phyloP scores from a whole-genome alignment of 1,140 invertebrate species.

The Sarcophaga peregrina region DNA sequence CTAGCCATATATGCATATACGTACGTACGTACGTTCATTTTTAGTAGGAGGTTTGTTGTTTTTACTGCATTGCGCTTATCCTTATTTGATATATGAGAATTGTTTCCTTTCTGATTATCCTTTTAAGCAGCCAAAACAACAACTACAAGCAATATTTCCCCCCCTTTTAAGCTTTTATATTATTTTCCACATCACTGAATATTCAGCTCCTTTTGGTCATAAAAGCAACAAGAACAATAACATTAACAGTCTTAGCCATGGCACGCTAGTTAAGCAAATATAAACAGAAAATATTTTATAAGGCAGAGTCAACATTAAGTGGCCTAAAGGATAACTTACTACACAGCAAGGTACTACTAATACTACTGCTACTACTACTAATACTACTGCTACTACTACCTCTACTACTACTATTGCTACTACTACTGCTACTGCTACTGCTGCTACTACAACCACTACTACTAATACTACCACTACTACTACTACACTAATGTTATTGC shows the following conservation, averaged over 20 bases:
- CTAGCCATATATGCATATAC: no score
- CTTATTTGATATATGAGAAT: conserved; percentile 66
- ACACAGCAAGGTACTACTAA: background rate
- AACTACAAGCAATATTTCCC: background rate
- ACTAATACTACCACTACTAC: background rate
- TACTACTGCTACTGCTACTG: background rate
- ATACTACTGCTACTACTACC: background rate
- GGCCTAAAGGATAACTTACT: conserved; percentile 30
- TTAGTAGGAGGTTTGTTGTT: conserved; percentile 50
- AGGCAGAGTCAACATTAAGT: conserved; percentile 19
- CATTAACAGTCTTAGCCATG: no score
- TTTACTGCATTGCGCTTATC: conserved; percentile 67
- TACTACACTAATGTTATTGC: no score
- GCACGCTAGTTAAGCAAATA: conserved; percentile 32
- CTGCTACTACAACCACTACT: background rate
- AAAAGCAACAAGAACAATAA: background rate
- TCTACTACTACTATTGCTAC: background rate
- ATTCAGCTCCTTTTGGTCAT: conserved; percentile 23
- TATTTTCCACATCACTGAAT: conserved; percentile 39
- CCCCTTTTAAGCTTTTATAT: conserved; percentile 26
- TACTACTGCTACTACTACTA: background rate
- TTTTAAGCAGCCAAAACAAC: conserved; percentile 12
- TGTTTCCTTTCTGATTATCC: conserved; percentile 53
- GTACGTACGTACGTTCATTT: no score
- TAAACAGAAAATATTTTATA: conserved; percentile 8